phyloP scores from a whole-genome alignment of 2,797 vertebrate genomes.

The Syngnathus acus region DNA sequence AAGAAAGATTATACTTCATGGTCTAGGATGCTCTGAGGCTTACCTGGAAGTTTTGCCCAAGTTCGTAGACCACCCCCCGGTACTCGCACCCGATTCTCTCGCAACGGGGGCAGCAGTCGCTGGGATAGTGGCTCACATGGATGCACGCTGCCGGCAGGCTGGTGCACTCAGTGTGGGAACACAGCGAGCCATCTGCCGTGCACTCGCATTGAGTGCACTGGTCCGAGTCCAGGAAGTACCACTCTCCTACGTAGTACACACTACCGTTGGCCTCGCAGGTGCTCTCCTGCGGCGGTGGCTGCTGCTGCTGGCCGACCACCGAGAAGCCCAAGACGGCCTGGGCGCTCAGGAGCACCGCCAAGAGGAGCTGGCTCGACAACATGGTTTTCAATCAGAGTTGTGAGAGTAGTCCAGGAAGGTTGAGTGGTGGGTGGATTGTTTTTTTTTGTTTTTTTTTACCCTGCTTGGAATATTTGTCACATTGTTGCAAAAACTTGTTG shows the following conservation, averaged over 20 bases:
- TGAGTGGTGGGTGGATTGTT: not conserved
- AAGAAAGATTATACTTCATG: not conserved
- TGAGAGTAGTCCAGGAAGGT: constrained; percentile 1
- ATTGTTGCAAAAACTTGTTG: constrained; percentile 26
- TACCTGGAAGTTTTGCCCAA: constrained; percentile 77
- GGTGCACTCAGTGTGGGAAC: constrained; percentile 72
- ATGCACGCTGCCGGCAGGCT: constrained; percentile 76
- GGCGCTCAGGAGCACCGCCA: constrained; percentile 46
- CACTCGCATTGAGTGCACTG: constrained; percentile 79
- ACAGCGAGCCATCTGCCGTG: constrained; percentile 67
- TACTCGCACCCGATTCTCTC: constrained; percentile 80
- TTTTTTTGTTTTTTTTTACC: not conserved
- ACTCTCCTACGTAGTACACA: constrained; percentile 77
- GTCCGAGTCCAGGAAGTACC: constrained; percentile 79
- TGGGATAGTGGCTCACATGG: constrained; percentile 82
- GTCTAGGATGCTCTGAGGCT: not conserved
- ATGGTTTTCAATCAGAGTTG: not conserved
- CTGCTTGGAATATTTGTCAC: constrained; percentile 23
- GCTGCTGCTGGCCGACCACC: constrained; percentile 51
- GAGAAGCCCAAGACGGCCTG: constrained; percentile 50
- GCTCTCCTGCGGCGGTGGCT: constrained; percentile 31
- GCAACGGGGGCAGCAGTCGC: constrained; percentile 79
- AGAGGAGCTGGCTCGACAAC: constrained; percentile 20
- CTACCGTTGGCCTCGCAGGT: constrained; percentile 78
- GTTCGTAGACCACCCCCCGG: constrained; percentile 75